Base-by-base conservation (phyloP, 2,113 vertebrate genomes). In the Chinchilla lanigera region DNA sequence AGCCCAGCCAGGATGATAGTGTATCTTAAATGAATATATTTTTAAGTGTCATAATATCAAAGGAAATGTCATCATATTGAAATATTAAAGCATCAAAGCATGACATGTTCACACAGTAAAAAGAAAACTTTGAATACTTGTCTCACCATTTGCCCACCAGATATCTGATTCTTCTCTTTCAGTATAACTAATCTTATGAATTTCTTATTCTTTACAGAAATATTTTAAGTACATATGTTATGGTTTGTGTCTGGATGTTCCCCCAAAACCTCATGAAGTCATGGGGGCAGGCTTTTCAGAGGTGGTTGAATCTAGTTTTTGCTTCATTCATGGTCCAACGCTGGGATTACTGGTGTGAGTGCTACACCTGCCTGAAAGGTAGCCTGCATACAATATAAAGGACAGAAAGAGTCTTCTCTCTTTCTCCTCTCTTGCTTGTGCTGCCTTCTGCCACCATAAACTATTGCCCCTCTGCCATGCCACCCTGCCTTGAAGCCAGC, bases 51-150 rank as follows among this genome's bases (percentile, higher is more conserved):
- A 77, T 33, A 84, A 77, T 91, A 92, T 71, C 35, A 78, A 95
- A 65, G 30, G 87, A 88, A 26, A 93, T 63, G 90, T 13, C 87
- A 67, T 44, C 38, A 47, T 69, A 56, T n/a, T 78, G 61, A 87
- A 82, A 38, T 96, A 87, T 78, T 73, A 92, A 93, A 90, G 16
- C 41, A 81, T 33, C 22, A 52, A 90, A 90, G 26, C 16, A 84
- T 38, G 92, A 69, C 7, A 65, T 38, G 16, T n/a, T 73, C 67
- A 78, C 14, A 78, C 24, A 52, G 19, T 69, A 54, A 85, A 78
- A 65, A 87, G 80, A 41, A 85, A n/a, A n/a, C 81, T 86, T 50
- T 50, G 87, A 69, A 94, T 19, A 71, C 5, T 89, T 89, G 81
- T 63, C 44, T 38, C 33, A 14, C 75, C 50, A 84, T 58, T 87